Conservation (phyloP, 2,113 vertebrate genomes). For the Coptodon rendalli region DNA sequence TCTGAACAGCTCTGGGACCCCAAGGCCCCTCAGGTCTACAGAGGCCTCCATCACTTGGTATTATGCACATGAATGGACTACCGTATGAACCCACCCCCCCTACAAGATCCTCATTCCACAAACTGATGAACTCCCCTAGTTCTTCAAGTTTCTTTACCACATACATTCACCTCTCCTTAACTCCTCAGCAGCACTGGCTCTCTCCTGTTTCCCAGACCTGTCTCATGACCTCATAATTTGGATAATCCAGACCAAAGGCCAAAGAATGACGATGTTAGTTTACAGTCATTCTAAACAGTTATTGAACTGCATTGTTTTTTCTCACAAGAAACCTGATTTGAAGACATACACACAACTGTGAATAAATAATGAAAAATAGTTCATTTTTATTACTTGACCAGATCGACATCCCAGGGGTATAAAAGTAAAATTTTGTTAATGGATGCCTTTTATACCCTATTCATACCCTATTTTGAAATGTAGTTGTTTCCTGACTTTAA, state of each 20-base stretch:
- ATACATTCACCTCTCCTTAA: background rate
- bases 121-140: background rate
- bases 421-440: background rate
- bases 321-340: background rate
- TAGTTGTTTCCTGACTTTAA: background rate
- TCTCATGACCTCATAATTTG: conserved; percentile 18
- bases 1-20: conserved; percentile 52
- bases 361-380: background rate
- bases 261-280: background rate
- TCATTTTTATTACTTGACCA: background rate
- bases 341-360: background rate
- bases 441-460: background rate
- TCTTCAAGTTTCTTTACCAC: background rate
- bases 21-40: conserved; percentile 37
- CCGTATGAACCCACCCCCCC: conserved; percentile 29
- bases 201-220: background rate
- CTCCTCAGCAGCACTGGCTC: background rate
- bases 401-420: background rate
- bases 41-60: conserved; percentile 46
- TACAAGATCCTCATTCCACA: background rate
- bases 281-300: background rate
- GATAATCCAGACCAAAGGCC: background rate
- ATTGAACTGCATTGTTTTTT: background rate
- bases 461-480: fast-evolving
- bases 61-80: conserved; percentile 69